A percentile compares a stretch with the other conserved stretches of the same genome.
Conservation (phyloP, 1,140 invertebrate genomes). For the Cotesia typhae region DNA sequence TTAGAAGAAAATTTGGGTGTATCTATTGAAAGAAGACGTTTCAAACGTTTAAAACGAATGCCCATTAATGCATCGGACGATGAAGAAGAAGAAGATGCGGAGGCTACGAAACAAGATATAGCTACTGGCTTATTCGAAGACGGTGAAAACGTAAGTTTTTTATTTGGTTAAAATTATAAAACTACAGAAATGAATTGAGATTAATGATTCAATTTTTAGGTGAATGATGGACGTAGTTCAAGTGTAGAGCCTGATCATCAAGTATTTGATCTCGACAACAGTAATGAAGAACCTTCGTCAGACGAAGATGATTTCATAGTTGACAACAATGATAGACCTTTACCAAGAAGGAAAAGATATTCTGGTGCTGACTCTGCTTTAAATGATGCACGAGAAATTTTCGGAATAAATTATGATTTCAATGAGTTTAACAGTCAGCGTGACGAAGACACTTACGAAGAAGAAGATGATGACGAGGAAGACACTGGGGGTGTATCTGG, state of each 20-base stretch:
- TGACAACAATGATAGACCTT: slow-evolving; percentile 92
- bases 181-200: not conserved
- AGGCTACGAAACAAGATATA: slow-evolving; percentile 83
- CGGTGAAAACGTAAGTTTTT: slow-evolving; percentile 78
- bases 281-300: slow-evolving; percentile 80
- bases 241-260: slow-evolving; percentile 55
- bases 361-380: slow-evolving; percentile 75
- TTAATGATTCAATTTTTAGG: slow-evolving; percentile 54
- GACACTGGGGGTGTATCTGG: slow-evolving; percentile 76
- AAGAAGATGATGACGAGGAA: slow-evolving; percentile 78
- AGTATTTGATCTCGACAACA: slow-evolving; percentile 67
- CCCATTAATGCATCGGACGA: slow-evolving; percentile 86
- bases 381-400: slow-evolving; percentile 99
- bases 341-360: slow-evolving; percentile 85
- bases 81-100: slow-evolving; percentile 77
- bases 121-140: slow-evolving; percentile 89
- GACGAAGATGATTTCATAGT: slow-evolving; percentile 98
- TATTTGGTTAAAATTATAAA: not conserved
- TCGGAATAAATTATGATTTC: slow-evolving; percentile 98
- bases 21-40: slow-evolving; percentile 90
- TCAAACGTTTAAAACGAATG: slow-evolving; percentile 83
- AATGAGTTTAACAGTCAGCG: slow-evolving; percentile 92
- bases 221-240: slow-evolving; percentile 69
- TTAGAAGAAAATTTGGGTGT: slow-evolving; percentile 98
- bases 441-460: slow-evolving; percentile 77